Conservation (phyloP, 2,888 invertebrate genomes). For the Maniola hyperantus region DNA sequence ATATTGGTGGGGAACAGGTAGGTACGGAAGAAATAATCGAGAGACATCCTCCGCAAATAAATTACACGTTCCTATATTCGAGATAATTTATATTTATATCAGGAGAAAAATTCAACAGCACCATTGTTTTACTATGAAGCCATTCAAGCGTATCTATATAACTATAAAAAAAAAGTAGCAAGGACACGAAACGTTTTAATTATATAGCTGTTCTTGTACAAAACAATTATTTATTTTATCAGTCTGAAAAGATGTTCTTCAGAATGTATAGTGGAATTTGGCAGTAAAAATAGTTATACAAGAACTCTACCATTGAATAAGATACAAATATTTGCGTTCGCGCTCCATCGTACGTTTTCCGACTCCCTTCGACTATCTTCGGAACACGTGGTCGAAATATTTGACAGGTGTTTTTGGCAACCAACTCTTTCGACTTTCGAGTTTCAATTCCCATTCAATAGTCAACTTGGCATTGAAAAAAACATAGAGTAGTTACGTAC, state of each 20-base stretch:
- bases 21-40: conserved; percentile 71
- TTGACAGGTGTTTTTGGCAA: conserved; percentile 57
- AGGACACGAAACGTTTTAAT: not conserved
- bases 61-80: not conserved
- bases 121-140: not conserved
- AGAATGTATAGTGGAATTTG: conserved; percentile 34
- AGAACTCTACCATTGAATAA: conserved; percentile 54
- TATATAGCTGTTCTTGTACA: not conserved
- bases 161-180: not conserved
- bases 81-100: not conserved
- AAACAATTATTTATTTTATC: not conserved
- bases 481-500: not conserved
- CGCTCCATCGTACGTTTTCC: conserved; percentile 55
- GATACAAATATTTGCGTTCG: conserved; percentile 72
- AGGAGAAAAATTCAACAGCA: not conserved
- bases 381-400: conserved; percentile 64
- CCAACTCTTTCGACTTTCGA: conserved; percentile 22
- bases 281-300: conserved; percentile 37
- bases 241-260: not conserved
- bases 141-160: not conserved
- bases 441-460: not conserved
- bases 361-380: conserved; percentile 57
- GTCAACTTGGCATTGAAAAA: conserved; percentile 9
- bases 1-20: conserved; percentile 81
- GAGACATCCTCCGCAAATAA: conserved; percentile 45